Base-by-base conservation (phyloP, 1,140 invertebrate species). In the Spodoptera litura region DNA sequence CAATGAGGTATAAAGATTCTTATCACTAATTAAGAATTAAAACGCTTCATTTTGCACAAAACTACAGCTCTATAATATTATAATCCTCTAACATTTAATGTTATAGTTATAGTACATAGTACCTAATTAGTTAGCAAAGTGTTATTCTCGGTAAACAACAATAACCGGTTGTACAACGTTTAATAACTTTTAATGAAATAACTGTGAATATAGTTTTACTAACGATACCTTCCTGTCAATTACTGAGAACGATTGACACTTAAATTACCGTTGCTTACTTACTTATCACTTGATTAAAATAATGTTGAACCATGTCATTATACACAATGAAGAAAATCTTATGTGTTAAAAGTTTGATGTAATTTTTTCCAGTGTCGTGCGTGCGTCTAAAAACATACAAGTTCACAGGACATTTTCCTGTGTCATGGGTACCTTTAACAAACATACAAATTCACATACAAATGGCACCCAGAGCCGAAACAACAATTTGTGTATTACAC, bases 151-250 rank as follows among this genome's bases (percentile, higher is more conserved):
- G 53, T 70, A 52, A 53, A 31, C 13, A 13, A 31, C 20, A 31
- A 10, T 52, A 70, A 70, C 66, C 66, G 66, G 66, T 70, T 70
- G 5, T 3, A 25, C 12, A 25, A 49, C 49, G 25, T 53, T 51
- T 70, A 61, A 53, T 53, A 25, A 49, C 49, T 13, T 53, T 51
- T 70, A 61, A 53, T 53, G 51, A 31, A 70, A 20, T 70, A 70
- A 70, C 66, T 51, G 66, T 70, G 27, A 52, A 53, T 20, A 70
- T 53, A 70, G 53, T 49, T 66, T 49, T 66, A 49, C 38, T 66
- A 66, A 66, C 62, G 62, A 66, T 66, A 66, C 3, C 25, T 66
- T 66, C 49, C 0, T 20, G 62, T 66, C 62, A 66, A 66, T 66
- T 66, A 66, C 62, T 49, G 62, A n/a, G 15, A 38, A 11, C 38